Evolutionary conservation across 92 coral and sea anemone genomes (phyloP), one percentile per base, ranked within the genome.

Genomic region (Umimayanthus chanpuru): DNA sequence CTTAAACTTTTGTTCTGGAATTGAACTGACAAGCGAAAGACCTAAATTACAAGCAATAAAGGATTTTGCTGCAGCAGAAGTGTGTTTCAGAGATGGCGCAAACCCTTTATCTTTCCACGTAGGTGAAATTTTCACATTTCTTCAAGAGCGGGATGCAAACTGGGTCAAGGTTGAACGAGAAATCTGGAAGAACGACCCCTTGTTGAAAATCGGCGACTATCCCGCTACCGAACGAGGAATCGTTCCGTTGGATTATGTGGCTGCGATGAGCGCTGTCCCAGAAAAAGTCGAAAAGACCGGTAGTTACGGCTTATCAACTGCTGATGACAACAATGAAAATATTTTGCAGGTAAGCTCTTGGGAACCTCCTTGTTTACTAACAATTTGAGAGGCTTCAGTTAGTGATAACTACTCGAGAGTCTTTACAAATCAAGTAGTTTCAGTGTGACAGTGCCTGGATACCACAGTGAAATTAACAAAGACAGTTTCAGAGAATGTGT

Each of bases 101-200:
- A 95, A 90, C 90, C 98, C 98, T 38, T 88, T 95, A 30, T 95
- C 98, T 81, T 95, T 95, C 85, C 92, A 91, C 44, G 88, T 93
- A 95, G 98, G 98, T 79, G 98, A 95, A 66, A 88, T 79, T 81
- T 95, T 95, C 90, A 95, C 93, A 78, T 93, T 95, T 92, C 88
- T 95, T 65, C 90, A 94, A 87, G 80, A 89, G 85, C 94, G 98
- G 43, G 98, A 95, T 85, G 91, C 84, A 64, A 86, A 93, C 49
- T 95, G 98, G 98, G 88, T 92, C 76, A 93, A 93, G 87, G 98
- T 95, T 71, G 98, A 95, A 90, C 86, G 98, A 90, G 94, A 92
- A 44, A 53, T 95, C 39, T 87, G 93, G 91, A 95, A 87, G 82
- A 89, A 95, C 81, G 87, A 90, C 77, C 92, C 94, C 21, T 80